phyloP scores from a whole-genome alignment of 2,888 invertebrate species.

The Eupithecia vulgata region DNA sequence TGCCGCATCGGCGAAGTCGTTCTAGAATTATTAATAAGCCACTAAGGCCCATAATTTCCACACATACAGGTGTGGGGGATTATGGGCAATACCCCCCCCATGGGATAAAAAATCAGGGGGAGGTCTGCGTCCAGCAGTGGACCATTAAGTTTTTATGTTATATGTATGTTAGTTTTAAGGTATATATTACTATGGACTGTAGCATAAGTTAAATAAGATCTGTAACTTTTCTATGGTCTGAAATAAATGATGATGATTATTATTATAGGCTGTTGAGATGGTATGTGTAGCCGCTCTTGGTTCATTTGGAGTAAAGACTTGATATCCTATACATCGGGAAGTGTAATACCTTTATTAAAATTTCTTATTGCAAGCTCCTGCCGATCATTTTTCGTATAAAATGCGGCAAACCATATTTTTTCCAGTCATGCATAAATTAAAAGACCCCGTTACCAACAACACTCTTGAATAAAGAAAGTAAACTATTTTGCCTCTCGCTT shows the following conservation, averaged over 20 bases:
- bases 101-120: no score
- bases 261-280: no score
- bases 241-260: no score
- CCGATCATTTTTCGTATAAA: not conserved
- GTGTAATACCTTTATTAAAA: not conserved
- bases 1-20: constrained; percentile 6
- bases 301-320: not conserved
- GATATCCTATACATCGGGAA: not conserved
- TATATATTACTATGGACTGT: no score
- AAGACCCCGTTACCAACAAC: not conserved
- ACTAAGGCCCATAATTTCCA: no score
- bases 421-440: constrained; percentile 8
- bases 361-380: not conserved
- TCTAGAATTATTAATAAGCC: constrained; percentile 14
- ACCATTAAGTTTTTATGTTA: no score
- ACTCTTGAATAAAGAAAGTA: not conserved
- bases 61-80: no score
- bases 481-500: constrained; percentile 5
- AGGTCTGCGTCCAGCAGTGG: no score
- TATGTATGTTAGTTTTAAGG: no score
- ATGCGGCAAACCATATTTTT: not conserved
- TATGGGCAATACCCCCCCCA: no score
- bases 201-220: no score
- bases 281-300: not conserved
- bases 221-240: no score